Conservation (phyloP, 2,888 invertebrate genomes). For the Dasypogon diadema region DNA sequence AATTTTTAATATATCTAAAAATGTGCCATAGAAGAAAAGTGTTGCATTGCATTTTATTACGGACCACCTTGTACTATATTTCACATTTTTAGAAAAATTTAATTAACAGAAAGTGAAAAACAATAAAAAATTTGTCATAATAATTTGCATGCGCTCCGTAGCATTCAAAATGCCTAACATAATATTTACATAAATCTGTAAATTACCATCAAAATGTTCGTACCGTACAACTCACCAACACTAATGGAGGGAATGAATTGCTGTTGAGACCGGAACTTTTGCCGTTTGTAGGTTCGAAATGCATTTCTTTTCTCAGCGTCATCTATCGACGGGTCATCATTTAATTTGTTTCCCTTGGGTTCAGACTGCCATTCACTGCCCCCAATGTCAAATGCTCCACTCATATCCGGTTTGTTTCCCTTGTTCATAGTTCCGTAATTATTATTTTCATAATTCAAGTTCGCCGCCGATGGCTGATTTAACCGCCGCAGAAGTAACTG, state of each 20-base stretch:
- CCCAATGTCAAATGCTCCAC: not conserved
- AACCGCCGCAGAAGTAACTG: too few species aligned
- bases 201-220: conserved; percentile 42
- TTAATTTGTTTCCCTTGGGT: not conserved
- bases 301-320: conserved; percentile 56
- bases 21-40: too few species aligned
- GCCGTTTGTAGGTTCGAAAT: conserved; percentile 59
- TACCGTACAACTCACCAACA: conserved; percentile 63
- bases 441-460: not conserved
- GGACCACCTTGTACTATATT: too few species aligned
- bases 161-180: too few species aligned
- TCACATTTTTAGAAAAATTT: too few species aligned
- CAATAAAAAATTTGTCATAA: too few species aligned
- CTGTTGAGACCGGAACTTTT: conserved; percentile 57
- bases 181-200: conserved; percentile 1
- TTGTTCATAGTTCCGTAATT: conserved; percentile 9
- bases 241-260: conserved; percentile 65
- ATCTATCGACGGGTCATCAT: not conserved
- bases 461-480: not conserved
- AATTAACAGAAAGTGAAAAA: too few species aligned
- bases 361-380: not conserved
- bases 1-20: too few species aligned
- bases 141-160: too few species aligned
- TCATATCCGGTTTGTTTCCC: not conserved
- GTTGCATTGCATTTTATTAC: too few species aligned